Conservation (phyloP, 2,888 invertebrate species). For the Rhogogaster chlorosoma region DNA sequence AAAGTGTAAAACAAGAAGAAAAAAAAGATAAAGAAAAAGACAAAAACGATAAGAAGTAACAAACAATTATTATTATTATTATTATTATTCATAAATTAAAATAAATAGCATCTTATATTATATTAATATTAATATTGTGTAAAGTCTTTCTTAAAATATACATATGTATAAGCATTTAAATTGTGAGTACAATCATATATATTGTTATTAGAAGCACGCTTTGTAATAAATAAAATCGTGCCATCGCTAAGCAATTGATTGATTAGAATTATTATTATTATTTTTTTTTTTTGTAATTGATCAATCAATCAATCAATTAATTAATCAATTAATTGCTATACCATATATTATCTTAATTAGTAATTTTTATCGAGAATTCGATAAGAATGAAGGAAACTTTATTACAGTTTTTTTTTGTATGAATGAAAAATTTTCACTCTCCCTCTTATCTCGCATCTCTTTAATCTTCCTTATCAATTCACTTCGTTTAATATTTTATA, state of each 20-base stretch:
- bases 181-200: slow-evolving; percentile 47
- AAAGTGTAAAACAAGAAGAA: background rate
- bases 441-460: no score
- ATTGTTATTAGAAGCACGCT: background rate
- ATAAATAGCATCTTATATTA: slow-evolving; percentile 11
- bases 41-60: background rate
- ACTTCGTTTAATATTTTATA: background rate
- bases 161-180: slow-evolving; percentile 11
- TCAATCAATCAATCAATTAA: background rate
- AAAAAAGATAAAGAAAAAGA: background rate
- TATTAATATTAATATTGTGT: background rate
- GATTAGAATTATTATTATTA: no score
- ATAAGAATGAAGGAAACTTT: background rate
- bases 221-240: background rate
- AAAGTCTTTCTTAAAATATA: background rate
- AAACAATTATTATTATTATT: background rate
- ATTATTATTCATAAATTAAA: slow-evolving; percentile 15
- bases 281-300: no score
- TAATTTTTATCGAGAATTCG: background rate
- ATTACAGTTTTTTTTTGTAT: no score
- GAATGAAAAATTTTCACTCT: no score
- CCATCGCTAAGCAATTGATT: background rate
- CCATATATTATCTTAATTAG: background rate
- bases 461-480: background rate
- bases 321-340: background rate